phyloP scores from a whole-genome alignment of 1,140 invertebrate genomes.

The Drosophila triauraria region DNA sequence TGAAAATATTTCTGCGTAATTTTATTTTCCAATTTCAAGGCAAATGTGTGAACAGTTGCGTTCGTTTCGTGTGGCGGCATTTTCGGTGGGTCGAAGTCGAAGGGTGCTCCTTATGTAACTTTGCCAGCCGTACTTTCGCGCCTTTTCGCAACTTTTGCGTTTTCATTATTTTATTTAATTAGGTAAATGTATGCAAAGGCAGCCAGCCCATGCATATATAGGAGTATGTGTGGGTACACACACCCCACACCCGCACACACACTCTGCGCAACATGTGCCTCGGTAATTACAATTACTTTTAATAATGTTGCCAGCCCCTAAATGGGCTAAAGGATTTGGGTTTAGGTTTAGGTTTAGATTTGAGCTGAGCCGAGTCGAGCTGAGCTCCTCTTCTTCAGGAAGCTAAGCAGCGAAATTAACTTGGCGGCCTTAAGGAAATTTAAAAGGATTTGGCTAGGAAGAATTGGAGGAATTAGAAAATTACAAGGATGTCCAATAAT shows the following conservation, averaged over 20 bases:
- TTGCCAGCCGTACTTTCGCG: slow-evolving; percentile 56
- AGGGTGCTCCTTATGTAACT: slow-evolving; percentile 39
- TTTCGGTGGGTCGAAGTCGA: slow-evolving; percentile 13
- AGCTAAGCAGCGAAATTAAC: slow-evolving; percentile 23
- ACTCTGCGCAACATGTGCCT: slow-evolving; percentile 68
- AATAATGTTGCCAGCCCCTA: slow-evolving; percentile 70
- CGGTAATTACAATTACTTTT: slow-evolving; percentile 79
- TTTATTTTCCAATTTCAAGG: slow-evolving; percentile 67
- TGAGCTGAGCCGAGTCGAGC: background rate
- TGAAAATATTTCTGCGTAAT: slow-evolving; percentile 65
- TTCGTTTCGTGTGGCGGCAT: slow-evolving; percentile 13
- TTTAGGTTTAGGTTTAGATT: slow-evolving; percentile 16
- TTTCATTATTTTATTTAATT: slow-evolving; percentile 84
- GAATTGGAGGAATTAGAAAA: background rate
- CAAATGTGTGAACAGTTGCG: slow-evolving; percentile 59
- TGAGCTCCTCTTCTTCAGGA: slow-evolving; percentile 9
- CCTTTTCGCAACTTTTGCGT: slow-evolving; percentile 72
- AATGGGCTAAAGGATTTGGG: slow-evolving; percentile 21
- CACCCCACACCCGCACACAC: slow-evolving; percentile 12
- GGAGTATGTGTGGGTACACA: slow-evolving; percentile 5
- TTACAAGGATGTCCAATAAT: background rate
- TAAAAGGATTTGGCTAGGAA: background rate
- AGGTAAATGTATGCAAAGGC: slow-evolving; percentile 80
- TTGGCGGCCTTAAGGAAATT: slow-evolving; percentile 8
- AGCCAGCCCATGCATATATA: slow-evolving; percentile 29